A percentile compares a stretch with the other conserved stretches of the same genome.
These are phyloP conservation scores for Caenorhabditis sp. DNA, from an alignment of 2,888 invertebrate genomes.

Conservation along the genomic window DNA sequence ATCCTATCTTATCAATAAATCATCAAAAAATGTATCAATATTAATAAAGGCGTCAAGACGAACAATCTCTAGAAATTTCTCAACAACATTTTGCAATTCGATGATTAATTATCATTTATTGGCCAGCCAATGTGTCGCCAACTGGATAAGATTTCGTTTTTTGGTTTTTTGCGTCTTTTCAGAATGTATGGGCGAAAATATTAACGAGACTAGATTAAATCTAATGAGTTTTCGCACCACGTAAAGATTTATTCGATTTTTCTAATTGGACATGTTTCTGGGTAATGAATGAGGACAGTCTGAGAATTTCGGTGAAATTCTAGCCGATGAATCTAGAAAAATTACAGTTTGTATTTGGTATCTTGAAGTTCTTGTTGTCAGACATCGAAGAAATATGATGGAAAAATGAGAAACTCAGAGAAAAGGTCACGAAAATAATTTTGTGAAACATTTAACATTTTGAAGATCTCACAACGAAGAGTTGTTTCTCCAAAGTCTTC, in stretches of 20 bases:
- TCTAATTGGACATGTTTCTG: background rate
- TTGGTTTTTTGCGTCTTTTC: background rate
- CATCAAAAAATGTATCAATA: slow-evolving; percentile 3
- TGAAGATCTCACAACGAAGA: too few relatives aligned
- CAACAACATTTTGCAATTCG: background rate
- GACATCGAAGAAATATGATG: too few relatives aligned
- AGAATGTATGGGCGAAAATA: background rate
- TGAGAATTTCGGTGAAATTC: background rate
- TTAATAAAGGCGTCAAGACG: background rate
- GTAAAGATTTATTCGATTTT: background rate
- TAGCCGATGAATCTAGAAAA: too few relatives aligned
- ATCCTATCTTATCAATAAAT: slow-evolving; percentile 1
- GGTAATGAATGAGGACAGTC: background rate
- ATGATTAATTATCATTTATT: slow-evolving; percentile 18
- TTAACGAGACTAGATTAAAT: slow-evolving; percentile 2
- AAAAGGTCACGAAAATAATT: too few relatives aligned
- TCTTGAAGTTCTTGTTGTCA: too few relatives aligned
- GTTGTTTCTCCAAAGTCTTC: too few relatives aligned
- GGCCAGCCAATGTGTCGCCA: slow-evolving; percentile 30
- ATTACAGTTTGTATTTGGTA: too few relatives aligned
- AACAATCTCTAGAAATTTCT: background rate
- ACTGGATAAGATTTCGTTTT: background rate
- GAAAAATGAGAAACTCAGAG: too few relatives aligned
- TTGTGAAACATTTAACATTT: too few relatives aligned
- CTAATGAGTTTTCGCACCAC: slow-evolving; percentile 1